Percentiles rank a stretch among this genome's conserved stretches.
These are phyloP conservation scores for Iselma pallidipennis DNA, from an alignment of 2,888 invertebrate species.

Conservation along the genomic window DNA sequence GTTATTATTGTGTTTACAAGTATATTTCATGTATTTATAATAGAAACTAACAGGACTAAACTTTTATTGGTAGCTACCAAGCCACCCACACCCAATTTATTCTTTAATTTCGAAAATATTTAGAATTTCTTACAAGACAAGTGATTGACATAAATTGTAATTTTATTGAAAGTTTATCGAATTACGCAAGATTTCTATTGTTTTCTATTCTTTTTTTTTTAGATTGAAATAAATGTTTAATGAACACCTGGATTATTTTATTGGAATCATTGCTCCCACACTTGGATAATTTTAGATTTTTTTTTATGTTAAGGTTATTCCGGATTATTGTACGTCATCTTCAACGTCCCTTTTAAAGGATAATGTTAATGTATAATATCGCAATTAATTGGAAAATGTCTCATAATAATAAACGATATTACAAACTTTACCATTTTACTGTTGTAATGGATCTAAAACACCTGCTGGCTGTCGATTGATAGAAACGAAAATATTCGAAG, in stretches of 20 bases:
- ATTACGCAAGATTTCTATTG: not conserved
- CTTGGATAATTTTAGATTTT: too few species aligned
- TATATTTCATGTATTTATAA: conserved; percentile 12
- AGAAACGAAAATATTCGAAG: not conserved
- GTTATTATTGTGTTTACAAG: conserved; percentile 25
- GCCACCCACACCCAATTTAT: not conserved
- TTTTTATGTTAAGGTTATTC: not conserved
- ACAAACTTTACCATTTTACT: not conserved
- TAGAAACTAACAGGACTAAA: not conserved
- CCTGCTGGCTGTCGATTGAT: not conserved
- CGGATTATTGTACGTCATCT: not conserved
- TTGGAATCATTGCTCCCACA: not conserved
- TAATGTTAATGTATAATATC: not conserved
- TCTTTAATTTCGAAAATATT: not conserved
- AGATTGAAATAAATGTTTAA: not conserved
- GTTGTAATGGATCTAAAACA: not conserved
- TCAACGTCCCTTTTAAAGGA: not conserved
- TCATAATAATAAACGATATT: not conserved
- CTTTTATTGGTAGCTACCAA: not conserved
- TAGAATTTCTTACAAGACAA: not conserved
- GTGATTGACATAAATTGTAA: not conserved
- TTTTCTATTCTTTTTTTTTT: not conserved
- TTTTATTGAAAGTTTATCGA: not conserved
- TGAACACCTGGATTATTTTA: not conserved
- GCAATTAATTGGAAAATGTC: not conserved